Evolutionary conservation across 2,113 vertebrate genomes (phyloP), one percentile per base, ranked within the genome.

Genomic region (Limanda limanda): DNA sequence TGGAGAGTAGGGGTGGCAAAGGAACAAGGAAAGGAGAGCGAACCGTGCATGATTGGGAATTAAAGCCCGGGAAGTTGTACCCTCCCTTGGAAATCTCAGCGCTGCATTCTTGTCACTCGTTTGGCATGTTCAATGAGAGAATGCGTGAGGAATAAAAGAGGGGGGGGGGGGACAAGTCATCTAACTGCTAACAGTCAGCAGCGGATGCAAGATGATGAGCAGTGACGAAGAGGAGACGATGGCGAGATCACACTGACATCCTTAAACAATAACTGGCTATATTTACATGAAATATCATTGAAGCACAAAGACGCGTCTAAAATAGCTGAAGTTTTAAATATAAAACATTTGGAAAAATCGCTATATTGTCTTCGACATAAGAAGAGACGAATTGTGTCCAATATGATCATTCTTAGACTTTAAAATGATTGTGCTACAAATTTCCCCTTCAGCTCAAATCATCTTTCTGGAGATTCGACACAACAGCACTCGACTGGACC

Each of bases 131-230:
- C 63, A 55, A 71, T 78, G 56, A 66, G 48, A 42, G 62, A 48
- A 80, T 67, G 72, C 75, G 85, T 31, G 76, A 75, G 76, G 68
- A 80, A 75, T n/a, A 60, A 27, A 69, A 47, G 56, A 63, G 48
- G 20, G 13, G 61, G 17, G 52, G 14, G 52, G 40, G 52, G 54
- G 65, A 58, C 62, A 58, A 35, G 27, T 47, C 5, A 25, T 54
- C 42, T 42, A 3, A 1, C 31, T 68, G 71, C n/a, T 62, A 60
- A 79, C 58, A 62, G 47, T 61, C 65, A 67, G 68, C 59, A 73
- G 25, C 37, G 60, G 27, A 17, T 17, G 23, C 71, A 15, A 15
- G 24, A 52, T 62, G 60, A 42, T 1, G 12, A n/a, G 5, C 1
- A 12, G 15, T 60, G 17, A 61, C 59, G 12, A 13, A n/a, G 3